Evolutionary conservation across 1,140 invertebrate species (phyloP).

Genomic region (Sarcophaga peregrina): DNA sequence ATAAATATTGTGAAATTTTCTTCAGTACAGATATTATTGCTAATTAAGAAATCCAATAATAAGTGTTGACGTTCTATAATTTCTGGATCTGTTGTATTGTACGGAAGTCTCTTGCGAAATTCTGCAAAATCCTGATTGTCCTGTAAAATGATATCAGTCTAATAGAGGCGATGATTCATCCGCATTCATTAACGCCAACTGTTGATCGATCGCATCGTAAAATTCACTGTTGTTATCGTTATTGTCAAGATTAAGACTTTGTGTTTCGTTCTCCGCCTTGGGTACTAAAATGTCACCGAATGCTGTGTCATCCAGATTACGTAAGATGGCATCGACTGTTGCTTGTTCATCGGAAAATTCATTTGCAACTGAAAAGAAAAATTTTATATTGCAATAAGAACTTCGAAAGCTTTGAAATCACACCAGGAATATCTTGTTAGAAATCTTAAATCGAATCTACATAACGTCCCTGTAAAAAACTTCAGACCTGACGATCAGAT

Average conservation of each 20-base stretch:
- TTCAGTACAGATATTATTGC: constrained; percentile 61
- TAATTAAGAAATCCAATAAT: constrained; percentile 60
- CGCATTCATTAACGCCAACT: neutral
- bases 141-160: neutral
- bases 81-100: constrained; percentile 55
- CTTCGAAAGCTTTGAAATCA: too few relatives aligned
- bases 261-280: constrained; percentile 9
- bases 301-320: constrained; percentile 56
- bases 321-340: constrained; percentile 60
- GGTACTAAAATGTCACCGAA: constrained; percentile 56
- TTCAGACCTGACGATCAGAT: too few relatives aligned
- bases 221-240: constrained; percentile 18
- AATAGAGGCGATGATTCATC: neutral
- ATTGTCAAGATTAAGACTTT: neutral
- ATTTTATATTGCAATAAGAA: too few relatives aligned
- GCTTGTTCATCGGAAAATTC: constrained; percentile 60
- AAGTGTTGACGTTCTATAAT: constrained; percentile 57
- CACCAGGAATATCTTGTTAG: too few relatives aligned
- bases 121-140: constrained; percentile 47
- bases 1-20: constrained; percentile 64
- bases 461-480: too few relatives aligned
- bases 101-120: constrained; percentile 58
- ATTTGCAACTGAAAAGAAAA: constrained; percentile 50
- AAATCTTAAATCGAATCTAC: too few relatives aligned
- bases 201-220: constrained; percentile 29